A percentile compares a stretch with the other conserved stretches of the same genome.
These are phyloP conservation scores for Haliclona indistincta DNA, from an alignment of 37 sponge, comb jelly and placozoan species.

Conservation along the genomic window DNA sequence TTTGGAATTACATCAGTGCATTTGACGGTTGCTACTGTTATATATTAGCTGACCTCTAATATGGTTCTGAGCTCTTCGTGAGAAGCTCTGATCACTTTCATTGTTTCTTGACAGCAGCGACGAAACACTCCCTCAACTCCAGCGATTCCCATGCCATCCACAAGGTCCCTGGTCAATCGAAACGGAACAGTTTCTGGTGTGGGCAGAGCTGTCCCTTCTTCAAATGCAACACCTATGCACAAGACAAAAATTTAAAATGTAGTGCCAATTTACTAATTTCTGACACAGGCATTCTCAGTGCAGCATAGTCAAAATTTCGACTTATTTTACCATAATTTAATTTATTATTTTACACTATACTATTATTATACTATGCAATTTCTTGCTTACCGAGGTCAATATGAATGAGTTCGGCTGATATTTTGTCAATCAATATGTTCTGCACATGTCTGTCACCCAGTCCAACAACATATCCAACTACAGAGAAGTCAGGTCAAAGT, in stretches of 20 bases:
- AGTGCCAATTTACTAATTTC: too few species aligned
- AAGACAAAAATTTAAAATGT: background rate
- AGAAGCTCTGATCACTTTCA: slow-evolving; percentile 74
- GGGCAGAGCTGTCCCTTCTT: slow-evolving; percentile 89
- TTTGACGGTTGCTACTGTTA: too few species aligned
- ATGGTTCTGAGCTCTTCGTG: slow-evolving; percentile 89
- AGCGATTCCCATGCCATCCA: slow-evolving; percentile 95
- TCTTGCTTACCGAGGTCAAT: slow-evolving; percentile 89
- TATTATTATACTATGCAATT: too few species aligned
- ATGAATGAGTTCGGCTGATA: slow-evolving; percentile 96
- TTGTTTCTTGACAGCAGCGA: slow-evolving; percentile 90
- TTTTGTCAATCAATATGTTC: slow-evolving; percentile 94
- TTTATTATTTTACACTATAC: too few species aligned
- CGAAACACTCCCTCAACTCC: slow-evolving; percentile 97
- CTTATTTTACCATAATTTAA: too few species aligned
- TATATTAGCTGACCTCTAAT: slow-evolving; percentile 77
- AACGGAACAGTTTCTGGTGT: slow-evolving; percentile 97
- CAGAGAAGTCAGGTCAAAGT: too few species aligned
- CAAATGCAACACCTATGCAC: slow-evolving; percentile 87
- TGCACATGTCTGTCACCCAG: slow-evolving; percentile 96
- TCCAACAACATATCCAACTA: slow-evolving; percentile 97
- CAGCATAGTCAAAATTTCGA: too few species aligned
- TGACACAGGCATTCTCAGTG: too few species aligned
- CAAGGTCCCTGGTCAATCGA: slow-evolving; percentile 93
- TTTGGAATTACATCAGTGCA: too few species aligned